Conservation (phyloP, 2,797 vertebrate genomes). For the Oceanodroma leucorhoa region DNA sequence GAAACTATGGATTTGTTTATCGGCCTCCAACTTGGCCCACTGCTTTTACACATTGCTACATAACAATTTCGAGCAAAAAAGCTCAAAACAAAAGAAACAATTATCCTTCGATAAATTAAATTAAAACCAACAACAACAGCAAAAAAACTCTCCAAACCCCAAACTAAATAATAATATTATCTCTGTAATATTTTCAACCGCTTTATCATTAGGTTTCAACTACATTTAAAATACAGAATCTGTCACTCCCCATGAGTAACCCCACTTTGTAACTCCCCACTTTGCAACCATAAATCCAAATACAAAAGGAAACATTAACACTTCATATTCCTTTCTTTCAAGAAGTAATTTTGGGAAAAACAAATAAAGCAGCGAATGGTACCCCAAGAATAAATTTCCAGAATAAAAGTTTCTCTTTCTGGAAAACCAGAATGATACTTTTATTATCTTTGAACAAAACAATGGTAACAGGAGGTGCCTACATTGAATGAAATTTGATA, state of each 20-base stretch:
- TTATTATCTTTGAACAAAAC: neutral
- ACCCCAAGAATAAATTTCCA: neutral
- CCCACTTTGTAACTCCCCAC: neutral
- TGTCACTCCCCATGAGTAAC: neutral
- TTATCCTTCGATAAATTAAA: neutral
- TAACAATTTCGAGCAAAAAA: neutral
- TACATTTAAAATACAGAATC: neutral
- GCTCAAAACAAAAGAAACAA: neutral
- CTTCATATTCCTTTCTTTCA: neutral
- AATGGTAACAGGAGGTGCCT: neutral
- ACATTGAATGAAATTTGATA: neutral
- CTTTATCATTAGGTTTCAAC: neutral
- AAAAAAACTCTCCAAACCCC: neutral
- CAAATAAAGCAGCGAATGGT: neutral
- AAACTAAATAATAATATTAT: neutral
- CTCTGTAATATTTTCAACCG: neutral
- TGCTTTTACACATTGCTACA: neutral
- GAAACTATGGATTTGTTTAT: neutral
- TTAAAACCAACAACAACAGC: neutral
- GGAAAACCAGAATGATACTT: neutral
- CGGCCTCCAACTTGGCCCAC: neutral
- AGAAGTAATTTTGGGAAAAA: neutral
- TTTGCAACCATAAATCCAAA: neutral
- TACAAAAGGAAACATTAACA: neutral
- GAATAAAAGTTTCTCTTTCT: neutral